Base-by-base conservation (phyloP, 2,888 invertebrate genomes). In the Chelonus formosanus region DNA sequence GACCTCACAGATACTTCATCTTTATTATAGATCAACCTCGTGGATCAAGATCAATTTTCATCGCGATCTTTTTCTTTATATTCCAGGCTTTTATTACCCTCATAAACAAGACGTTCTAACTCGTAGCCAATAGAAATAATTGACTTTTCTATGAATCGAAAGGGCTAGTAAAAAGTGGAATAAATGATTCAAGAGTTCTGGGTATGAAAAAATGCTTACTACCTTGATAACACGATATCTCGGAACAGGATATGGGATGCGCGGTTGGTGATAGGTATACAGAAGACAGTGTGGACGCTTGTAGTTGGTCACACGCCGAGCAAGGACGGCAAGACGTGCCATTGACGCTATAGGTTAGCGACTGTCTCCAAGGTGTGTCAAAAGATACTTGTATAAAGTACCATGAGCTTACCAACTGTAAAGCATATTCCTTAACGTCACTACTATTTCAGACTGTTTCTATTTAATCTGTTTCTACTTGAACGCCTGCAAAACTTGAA, bases 211-310 rank as follows among this genome's bases (percentile, higher is more conserved):
- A 57, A 53, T 36, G 64, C 55, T 55, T 54, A 55, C 54, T 53
- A 44, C 48, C 31, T 59, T 47, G 48, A 65, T 59, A 65, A 65
- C 48, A 60, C 54, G 59, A 65, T 60, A 59, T 45, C 59, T 55
- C 32, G 36, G 59, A 65, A 65, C 59, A 59, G 65, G 59, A 65
- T 65, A 65, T 59, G 59, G 43, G 59, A 65, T 59, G 59, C 53
- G 54, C 47, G 52, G 53, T 58, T 45, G 53, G 45, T 53, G 65
- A 59, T 59, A 65, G 45, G 40, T 31, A 8, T 35, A 54, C 32
- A 56, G 35, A 59, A 54, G 7, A 54, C 34, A 52, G 52, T 52
- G 6, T 40, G 40, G 40, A 5, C 40, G 40, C 5, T 40, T 40
- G 40, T 4, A 40, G 40, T 40, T 40, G 50, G 59, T 59, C 59